Evolutionary conservation across 2,888 invertebrate species (phyloP), one percentile per base, ranked within the genome.

Genomic region (Tinea trinotella): DNA sequence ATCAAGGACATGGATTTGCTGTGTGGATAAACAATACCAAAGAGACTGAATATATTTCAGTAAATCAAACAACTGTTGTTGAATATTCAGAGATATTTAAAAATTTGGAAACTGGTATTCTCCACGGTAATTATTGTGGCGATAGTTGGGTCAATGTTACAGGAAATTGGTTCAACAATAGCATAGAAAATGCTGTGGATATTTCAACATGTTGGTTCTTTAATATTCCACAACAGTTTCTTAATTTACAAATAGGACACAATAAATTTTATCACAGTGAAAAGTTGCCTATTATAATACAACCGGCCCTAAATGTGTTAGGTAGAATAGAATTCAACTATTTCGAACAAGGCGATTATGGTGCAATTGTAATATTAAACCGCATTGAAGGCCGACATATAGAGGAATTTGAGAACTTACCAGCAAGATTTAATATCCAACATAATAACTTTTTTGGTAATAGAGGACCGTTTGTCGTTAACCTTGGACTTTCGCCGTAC

Each of bases 121-220:
- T 97, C 53, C 92, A 98, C 60, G 98, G 98, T 1, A 99, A 99
- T 74, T 97, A 92, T 67, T 98, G 98, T 66, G 92, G 92, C 3
- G 88, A 91, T 63, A 90, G 92, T 46, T 91, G 92, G 82, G 91
- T 98, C 0, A 98, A 98, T 72, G 89, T 98, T n/a, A 96, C 95
- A 0, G 94, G 94, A n/a, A 97, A 96, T 70, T 90, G 88, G 74
- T 96, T 98, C 71, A 93, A 92, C 61, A 90, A 90, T 49, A 95
- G 95, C 62, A 70, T 88, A 20, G 91, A 91, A 64, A 93, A 93
- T 57, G 95, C 94, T 1, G 79, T 98, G 20, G 93, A 95, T 67
- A 87, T 97, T 55, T 88, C 92, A 56, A 93, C 96, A 0, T 98
- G 97, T 74, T 97, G 94, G 93, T 87, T 79, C 62, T 66, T 78